Evolutionary conservation across 1,140 invertebrate genomes (phyloP).

Genomic region (Drosophila chauvacae): DNA sequence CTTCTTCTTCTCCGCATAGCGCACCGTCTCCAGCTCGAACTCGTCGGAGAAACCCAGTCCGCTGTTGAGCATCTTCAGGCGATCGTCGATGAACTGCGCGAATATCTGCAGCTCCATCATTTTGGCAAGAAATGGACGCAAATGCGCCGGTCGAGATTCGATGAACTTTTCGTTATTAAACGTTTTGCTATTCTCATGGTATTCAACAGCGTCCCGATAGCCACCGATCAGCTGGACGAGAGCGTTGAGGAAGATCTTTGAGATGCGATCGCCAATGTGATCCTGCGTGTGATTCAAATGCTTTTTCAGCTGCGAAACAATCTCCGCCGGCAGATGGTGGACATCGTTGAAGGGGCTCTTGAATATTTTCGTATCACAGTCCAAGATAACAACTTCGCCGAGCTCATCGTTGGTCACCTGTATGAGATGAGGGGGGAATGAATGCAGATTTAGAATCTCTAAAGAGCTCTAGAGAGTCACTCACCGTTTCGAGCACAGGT

Average conservation of each 20-base stretch:
- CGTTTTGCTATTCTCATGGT: slow-evolving; percentile 90
- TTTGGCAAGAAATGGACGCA: slow-evolving; percentile 95
- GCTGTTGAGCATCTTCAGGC: slow-evolving; percentile 94
- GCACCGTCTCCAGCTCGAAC: slow-evolving; percentile 95
- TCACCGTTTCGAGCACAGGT: slow-evolving; percentile 88
- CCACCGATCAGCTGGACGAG: slow-evolving; percentile 96
- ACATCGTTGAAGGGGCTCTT: slow-evolving; percentile 95
- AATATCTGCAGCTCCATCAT: slow-evolving; percentile 98
- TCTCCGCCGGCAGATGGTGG: slow-evolving; percentile 92
- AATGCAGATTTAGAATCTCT: slow-evolving; percentile 51
- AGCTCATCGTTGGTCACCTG: slow-evolving; percentile 89
- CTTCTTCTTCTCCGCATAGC: slow-evolving; percentile 93
- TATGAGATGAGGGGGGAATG: slow-evolving; percentile 86
- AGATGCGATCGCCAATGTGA: slow-evolving; percentile 94
- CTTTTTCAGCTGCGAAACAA: slow-evolving; percentile 88
- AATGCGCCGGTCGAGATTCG: slow-evolving; percentile 90
- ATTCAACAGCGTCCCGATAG: slow-evolving; percentile 95
- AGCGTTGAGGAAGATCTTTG: slow-evolving; percentile 94
- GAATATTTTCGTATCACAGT: slow-evolving; percentile 94
- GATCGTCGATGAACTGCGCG: slow-evolving; percentile 97
- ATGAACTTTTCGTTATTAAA: slow-evolving; percentile 96
- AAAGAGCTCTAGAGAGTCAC: not conserved
- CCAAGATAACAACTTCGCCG: slow-evolving; percentile 95
- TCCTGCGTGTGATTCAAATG: slow-evolving; percentile 86
- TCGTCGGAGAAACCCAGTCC: slow-evolving; percentile 96